Conservation (phyloP, 2,797 vertebrate species). For the Syndactyla subalaris region DNA sequence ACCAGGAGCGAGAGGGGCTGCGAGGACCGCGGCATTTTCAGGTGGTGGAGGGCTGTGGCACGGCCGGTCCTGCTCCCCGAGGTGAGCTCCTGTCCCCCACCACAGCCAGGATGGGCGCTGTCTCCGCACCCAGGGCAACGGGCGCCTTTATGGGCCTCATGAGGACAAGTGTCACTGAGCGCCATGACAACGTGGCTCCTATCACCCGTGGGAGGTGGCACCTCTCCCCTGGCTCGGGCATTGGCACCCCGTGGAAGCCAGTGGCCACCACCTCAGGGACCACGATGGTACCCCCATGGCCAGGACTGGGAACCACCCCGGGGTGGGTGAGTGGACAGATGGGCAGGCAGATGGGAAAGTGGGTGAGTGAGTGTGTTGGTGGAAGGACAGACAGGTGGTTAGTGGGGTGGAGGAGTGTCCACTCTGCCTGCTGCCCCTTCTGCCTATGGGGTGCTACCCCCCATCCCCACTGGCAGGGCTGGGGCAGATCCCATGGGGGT, state of each 20-base stretch:
- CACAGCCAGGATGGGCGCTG: fast-evolving
- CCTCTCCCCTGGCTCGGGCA: background rate
- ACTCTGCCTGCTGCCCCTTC: background rate
- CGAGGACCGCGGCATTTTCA: background rate
- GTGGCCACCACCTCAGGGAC: fast-evolving
- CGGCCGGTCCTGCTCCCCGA: background rate
- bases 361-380: too few species aligned
- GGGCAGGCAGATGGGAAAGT: too few species aligned
- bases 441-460: background rate
- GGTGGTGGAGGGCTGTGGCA: background rate
- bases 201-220: background rate
- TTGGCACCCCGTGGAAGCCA: background rate
- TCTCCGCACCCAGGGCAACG: background rate
- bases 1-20: background rate
- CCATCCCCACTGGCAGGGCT: background rate
- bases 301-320: background rate
- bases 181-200: background rate
- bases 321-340: background rate
- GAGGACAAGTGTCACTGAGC: background rate
- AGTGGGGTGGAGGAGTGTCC: background rate
- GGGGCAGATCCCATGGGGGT: background rate
- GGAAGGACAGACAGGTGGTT: background rate
- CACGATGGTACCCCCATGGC: fast-evolving
- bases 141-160: background rate
- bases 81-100: background rate